phyloP scores from a whole-genome alignment of 2,113 vertebrate genomes.

The Hylia prasina region DNA sequence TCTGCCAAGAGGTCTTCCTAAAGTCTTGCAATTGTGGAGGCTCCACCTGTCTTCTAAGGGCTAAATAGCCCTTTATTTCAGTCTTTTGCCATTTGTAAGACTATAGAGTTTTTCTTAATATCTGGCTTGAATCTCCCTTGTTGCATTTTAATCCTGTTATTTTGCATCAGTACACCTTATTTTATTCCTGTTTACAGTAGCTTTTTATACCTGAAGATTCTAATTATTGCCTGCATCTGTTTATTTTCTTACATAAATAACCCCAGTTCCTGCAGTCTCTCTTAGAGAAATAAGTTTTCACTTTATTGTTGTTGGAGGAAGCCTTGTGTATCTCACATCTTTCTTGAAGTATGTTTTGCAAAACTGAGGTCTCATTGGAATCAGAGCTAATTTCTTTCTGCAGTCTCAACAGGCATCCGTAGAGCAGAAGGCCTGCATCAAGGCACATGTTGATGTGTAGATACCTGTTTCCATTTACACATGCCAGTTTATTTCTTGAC shows the following conservation, averaged over 20 bases:
- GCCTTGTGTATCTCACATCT: not conserved
- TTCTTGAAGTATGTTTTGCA: not conserved
- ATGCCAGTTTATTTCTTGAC: not conserved
- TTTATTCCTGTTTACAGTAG: not conserved
- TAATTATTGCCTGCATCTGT: not conserved
- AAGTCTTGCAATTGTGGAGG: not conserved
- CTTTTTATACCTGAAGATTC: not conserved
- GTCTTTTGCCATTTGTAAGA: not conserved
- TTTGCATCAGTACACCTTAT: not conserved
- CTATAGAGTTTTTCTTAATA: not conserved
- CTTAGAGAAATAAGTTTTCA: not conserved
- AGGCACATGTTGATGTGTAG: not conserved
- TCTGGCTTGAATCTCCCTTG: not conserved
- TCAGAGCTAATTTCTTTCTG: not conserved
- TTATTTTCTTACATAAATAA: not conserved
- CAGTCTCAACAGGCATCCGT: not conserved
- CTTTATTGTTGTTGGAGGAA: not conserved
- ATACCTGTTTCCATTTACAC: not conserved
- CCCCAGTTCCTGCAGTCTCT: not conserved
- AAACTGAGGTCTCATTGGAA: not conserved
- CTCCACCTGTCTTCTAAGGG: not conserved
- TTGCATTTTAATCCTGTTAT: not conserved
- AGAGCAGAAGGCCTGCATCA: not conserved
- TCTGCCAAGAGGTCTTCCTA: not conserved
- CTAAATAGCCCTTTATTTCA: not conserved